Evolutionary conservation across 2,797 vertebrate species (phyloP).

Genomic region (Melanotaenia trifasciata): DNA sequence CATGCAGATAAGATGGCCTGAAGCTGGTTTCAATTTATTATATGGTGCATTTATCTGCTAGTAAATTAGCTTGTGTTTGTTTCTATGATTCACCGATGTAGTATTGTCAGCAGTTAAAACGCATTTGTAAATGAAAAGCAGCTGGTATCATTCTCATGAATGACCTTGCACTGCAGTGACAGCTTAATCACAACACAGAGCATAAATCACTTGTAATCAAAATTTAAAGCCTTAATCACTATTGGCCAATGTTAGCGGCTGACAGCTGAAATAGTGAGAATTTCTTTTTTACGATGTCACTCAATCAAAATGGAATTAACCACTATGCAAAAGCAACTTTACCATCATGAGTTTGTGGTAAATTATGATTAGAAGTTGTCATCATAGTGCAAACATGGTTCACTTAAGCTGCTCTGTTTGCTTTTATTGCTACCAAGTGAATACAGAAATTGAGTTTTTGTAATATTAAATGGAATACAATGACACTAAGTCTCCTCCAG

Average conservation of each 20-base stretch:
- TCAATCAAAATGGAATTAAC: slow-evolving; percentile 73
- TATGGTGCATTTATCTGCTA: neutral
- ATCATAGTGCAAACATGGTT: slow-evolving; percentile 44
- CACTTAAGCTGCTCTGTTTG: slow-evolving; percentile 54
- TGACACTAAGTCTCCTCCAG: slow-evolving; percentile 41
- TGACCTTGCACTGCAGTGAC: slow-evolving; percentile 60
- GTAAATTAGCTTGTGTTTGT: slow-evolving; percentile 23
- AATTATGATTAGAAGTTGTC: slow-evolving; percentile 60
- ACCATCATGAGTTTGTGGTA: slow-evolving; percentile 55
- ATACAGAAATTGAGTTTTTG: slow-evolving; percentile 22
- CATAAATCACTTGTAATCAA: slow-evolving; percentile 58
- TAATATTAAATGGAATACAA: slow-evolving; percentile 1
- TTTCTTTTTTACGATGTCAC: slow-evolving; percentile 66
- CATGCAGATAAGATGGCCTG: neutral
- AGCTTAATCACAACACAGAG: slow-evolving; percentile 69
- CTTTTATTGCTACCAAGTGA: slow-evolving; percentile 57
- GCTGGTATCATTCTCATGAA: slow-evolving; percentile 42
- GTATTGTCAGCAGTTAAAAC: slow-evolving; percentile 43
- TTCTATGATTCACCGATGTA: slow-evolving; percentile 21
- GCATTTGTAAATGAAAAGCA: slow-evolving; percentile 40
- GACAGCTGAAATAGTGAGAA: slow-evolving; percentile 63
- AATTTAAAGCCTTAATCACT: slow-evolving; percentile 75
- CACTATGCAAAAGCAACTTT: slow-evolving; percentile 74
- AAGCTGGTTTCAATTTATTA: neutral
- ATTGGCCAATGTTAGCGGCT: slow-evolving; percentile 39